These are phyloP conservation scores for Exephanes ischioxanthus DNA, from an alignment of 2,888 invertebrate genomes.

Conservation along the genomic window DNA sequence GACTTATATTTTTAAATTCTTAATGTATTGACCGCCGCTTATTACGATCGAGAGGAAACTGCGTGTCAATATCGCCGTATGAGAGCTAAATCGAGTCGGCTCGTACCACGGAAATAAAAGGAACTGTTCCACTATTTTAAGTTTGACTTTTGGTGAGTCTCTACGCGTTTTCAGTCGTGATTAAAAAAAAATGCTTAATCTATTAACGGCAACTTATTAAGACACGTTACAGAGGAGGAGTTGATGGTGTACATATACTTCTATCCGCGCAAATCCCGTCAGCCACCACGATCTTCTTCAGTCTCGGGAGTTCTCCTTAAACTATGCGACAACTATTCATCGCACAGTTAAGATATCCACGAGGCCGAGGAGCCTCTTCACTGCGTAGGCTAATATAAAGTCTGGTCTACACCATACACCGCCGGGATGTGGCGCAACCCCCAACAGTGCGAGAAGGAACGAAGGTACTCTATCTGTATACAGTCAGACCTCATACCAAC, in stretches of 20 bases:
- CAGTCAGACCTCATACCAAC: constrained; percentile 29
- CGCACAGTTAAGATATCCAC: constrained; percentile 74
- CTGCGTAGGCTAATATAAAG: constrained; percentile 14
- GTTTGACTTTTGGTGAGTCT: too few relatives aligned
- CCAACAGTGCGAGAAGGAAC: constrained; percentile 15
- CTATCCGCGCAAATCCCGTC: constrained; percentile 30
- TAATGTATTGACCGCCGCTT: not conserved
- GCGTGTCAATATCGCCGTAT: not conserved
- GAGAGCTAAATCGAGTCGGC: not conserved
- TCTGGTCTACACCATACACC: constrained; percentile 9
- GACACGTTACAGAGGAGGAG: not conserved
- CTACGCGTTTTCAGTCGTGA: too few relatives aligned
- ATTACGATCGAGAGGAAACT: not conserved
- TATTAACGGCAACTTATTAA: not conserved
- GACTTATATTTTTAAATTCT: too few relatives aligned
- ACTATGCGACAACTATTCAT: constrained; percentile 79
- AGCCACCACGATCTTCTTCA: constrained; percentile 36
- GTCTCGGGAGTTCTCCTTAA: constrained; percentile 72
- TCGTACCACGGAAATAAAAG: too few relatives aligned
- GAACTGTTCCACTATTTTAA: too few relatives aligned
- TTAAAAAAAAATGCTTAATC: not conserved
- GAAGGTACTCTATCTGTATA: constrained; percentile 37
- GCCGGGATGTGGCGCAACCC: constrained; percentile 23
- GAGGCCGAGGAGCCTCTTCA: constrained; percentile 22
- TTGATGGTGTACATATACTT: constrained; percentile 12